Base-by-base conservation (phyloP, 1,140 invertebrate genomes). In the Apolygus lucorum region DNA sequence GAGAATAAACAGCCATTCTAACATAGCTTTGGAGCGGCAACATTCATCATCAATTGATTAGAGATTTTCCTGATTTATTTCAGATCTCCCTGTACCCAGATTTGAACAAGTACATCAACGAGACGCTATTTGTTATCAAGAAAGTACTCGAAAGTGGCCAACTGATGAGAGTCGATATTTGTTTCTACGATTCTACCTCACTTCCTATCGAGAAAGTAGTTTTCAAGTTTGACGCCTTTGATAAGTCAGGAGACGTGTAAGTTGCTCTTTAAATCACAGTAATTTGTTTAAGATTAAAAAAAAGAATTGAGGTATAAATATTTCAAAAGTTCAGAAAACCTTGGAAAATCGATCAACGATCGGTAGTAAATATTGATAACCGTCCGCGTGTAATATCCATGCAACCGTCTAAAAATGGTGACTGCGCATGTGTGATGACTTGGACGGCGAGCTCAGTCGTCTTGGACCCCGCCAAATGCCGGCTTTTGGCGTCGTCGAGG, bases 61-160 rank as follows among this genome's bases (percentile, higher is more conserved):
- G 4, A 24, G 13, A 25, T 62, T 68, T 17, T 28, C 1, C 63
- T 49, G 1, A 25, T 70, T 52, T 71, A 21, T 73, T 70, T 26
- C 27, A 74, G 73, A 68, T 74, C 13, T 84, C 82, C 29, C 78
- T 80, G 59, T 84, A 86, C 78, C 85, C 84, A 28, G 82, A 85
- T 75, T 76, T 87, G 0, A 85, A 84, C 64, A 76, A 82, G 54
- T 86, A 87, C 69, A 79, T 87, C 24, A 81, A 79, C 74, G 79
- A 84, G 69, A 78, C 83, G 70, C 72, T 87, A 1, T 81, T 76
- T 72, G 77, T 76, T 59, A 71, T 81, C 1, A 78, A 73, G 74
- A 76, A 78, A 70, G 76, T 84, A 26, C 70, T 86, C n/a, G 79
- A 76, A 42, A 75, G 72, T 52, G 78, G 79, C 71, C 74, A 77